Percentiles rank a stretch among this genome's conserved stretches.
Conservation (phyloP, 2,113 vertebrate genomes). For the Fulmarus glacialis region DNA sequence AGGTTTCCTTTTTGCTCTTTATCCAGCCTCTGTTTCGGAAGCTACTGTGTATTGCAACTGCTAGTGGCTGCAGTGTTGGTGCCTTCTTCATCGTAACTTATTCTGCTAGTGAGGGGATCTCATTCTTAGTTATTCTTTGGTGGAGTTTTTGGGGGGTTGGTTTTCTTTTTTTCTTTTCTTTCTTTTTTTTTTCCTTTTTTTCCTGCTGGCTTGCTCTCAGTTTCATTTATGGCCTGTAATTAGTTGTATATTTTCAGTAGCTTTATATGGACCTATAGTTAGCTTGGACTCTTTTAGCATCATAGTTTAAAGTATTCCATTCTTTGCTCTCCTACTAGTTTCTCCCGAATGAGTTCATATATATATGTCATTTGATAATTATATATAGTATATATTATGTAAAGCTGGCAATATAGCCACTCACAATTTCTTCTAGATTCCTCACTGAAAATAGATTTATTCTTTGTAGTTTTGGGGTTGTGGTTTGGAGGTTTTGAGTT, state of each 20-base stretch:
- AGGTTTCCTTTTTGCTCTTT: not conserved
- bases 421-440: not conserved
- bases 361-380: not conserved
- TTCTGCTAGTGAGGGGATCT: not conserved
- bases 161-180: not conserved
- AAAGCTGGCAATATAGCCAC: not conserved
- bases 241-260: not conserved
- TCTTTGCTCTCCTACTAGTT: not conserved
- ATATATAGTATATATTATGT: not conserved
- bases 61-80: not conserved
- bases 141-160: accelerated
- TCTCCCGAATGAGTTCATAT: not conserved
- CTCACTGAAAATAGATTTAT: not conserved
- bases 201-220: not conserved
- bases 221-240: not conserved
- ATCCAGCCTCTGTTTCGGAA: not conserved
- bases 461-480: not conserved
- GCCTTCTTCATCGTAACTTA: not conserved
- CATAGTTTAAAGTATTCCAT: not conserved
- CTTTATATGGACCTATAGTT: not conserved
- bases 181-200: not conserved
- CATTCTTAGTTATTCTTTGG: not conserved
- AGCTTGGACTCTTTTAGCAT: not conserved
- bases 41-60: not conserved
- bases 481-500: not conserved